These are phyloP conservation scores for Tapirus indicus DNA, from an alignment of 2,797 vertebrate species.

Conservation along the genomic window DNA sequence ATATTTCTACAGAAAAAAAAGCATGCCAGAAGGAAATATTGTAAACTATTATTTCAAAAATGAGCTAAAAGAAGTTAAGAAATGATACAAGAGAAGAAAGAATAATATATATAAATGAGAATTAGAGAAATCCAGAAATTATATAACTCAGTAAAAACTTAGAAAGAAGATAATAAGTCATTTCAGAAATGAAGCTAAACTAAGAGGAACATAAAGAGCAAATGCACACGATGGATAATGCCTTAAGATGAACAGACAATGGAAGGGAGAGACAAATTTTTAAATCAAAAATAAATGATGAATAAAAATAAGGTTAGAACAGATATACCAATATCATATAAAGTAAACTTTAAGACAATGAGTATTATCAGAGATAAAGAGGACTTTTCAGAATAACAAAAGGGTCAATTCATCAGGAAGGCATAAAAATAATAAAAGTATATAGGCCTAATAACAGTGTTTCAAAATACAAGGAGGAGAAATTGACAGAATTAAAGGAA, in stretches of 20 bases:
- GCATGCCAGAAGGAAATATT: neutral
- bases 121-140: neutral
- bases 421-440: neutral
- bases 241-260: neutral
- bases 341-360: neutral
- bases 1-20: neutral
- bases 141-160: neutral
- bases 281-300: neutral
- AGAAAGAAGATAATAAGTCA: neutral
- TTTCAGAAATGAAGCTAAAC: slow-evolving; percentile 40
- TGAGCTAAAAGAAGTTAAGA: neutral
- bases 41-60: neutral
- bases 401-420: neutral
- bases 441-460: neutral
- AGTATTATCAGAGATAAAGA: neutral
- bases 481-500: neutral
- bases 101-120: slow-evolving; percentile 3
- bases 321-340: neutral
- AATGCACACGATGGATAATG: neutral
- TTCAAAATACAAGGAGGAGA: slow-evolving; percentile 6
- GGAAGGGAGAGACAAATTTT: neutral
- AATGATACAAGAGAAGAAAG: neutral
- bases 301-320: neutral
- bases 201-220: neutral
- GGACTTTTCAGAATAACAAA: neutral